Evolutionary conservation across 2,888 invertebrate species (phyloP), one percentile per base, ranked within the genome.

Genomic region (Sthenelais limicola): DNA sequence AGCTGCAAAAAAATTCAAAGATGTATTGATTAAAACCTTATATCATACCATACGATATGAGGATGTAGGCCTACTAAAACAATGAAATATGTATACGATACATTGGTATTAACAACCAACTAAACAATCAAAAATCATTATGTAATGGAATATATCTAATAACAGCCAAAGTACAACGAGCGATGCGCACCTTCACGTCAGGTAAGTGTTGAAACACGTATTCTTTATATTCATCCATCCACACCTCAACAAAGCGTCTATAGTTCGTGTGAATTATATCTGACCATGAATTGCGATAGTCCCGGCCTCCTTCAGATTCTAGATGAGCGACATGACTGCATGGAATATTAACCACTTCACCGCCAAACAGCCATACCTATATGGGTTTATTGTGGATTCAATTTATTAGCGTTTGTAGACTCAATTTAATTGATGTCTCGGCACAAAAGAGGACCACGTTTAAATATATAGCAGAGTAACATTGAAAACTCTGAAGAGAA

Each of bases 361-460:
- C 75, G 12, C 73, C 75, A 33, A 56, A 73, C 47, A 75, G 35
- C 75, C 75, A 75, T 32, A 68, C 73, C 74, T 74, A 38, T n/a
- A n/a, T n/a, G n/a, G n/a, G n/a, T n/a, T n/a, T n/a, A n/a, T n/a
- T n/a, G n/a, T n/a, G n/a, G n/a, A n/a, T n/a, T n/a, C n/a, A n/a
- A n/a, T n/a, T n/a, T n/a, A n/a, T n/a, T n/a, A n/a, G n/a, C n/a
- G n/a, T n/a, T n/a, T n/a, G n/a, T n/a, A n/a, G n/a, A n/a, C n/a
- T n/a, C n/a, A n/a, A n/a, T n/a, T n/a, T n/a, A n/a, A n/a, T n/a
- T n/a, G n/a, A n/a, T n/a, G n/a, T n/a, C n/a, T n/a, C n/a, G n/a
- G n/a, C n/a, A n/a, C n/a, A n/a, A n/a, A n/a, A n/a, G n/a, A n/a
- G n/a, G n/a, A n/a, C n/a, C n/a, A n/a, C n/a, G n/a, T n/a, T n/a